These are phyloP conservation scores for Oreotrochilus melanogaster DNA, from an alignment of 2,113 vertebrate genomes.

Conservation along the genomic window DNA sequence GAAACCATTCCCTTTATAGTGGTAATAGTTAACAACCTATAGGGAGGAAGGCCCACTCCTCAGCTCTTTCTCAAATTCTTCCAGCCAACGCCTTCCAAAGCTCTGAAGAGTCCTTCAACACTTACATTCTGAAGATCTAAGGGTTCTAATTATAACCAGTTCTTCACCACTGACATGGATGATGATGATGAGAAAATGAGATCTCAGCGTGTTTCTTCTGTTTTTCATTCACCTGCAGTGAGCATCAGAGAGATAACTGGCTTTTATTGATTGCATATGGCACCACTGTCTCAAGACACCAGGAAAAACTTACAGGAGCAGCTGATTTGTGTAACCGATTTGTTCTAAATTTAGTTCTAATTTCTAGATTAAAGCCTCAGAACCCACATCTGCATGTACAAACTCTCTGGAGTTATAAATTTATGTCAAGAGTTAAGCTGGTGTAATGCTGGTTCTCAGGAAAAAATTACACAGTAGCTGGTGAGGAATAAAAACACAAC, in stretches of 20 bases:
- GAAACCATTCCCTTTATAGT: not conserved
- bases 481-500: constrained; percentile 19
- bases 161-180: not conserved
- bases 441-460: not conserved
- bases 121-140: not conserved
- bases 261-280: not conserved
- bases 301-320: not conserved
- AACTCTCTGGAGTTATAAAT: not conserved
- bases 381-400: not conserved
- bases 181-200: not conserved
- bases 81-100: not conserved
- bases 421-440: not conserved
- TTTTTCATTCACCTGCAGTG: not conserved
- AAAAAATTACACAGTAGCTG: not conserved
- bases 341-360: not conserved
- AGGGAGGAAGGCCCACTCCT: not conserved
- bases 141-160: constrained; percentile 14
- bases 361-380: not conserved
- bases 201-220: constrained; percentile 9
- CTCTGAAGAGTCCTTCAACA: not conserved
- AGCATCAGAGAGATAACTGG: not conserved
- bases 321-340: not conserved
- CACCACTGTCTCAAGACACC: not conserved
- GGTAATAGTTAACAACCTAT: not conserved
- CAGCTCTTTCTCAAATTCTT: not conserved